Evolutionary conservation across 2,888 invertebrate species (phyloP).

Genomic region (Cerastoderma edule): DNA sequence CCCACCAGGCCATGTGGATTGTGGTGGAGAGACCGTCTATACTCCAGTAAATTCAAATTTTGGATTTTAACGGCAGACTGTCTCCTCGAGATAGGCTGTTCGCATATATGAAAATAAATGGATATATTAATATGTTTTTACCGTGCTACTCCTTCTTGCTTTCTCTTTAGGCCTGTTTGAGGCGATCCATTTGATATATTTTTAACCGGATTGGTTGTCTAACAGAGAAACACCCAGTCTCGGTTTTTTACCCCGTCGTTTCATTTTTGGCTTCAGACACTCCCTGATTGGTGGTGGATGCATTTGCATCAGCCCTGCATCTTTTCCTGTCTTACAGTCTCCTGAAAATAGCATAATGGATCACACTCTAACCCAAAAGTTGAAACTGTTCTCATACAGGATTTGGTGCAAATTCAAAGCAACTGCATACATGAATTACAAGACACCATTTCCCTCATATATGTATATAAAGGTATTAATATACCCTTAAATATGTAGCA

Average conservation of each 20-base stretch:
- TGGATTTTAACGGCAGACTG: conserved; percentile 34
- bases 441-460: no score
- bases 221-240: conserved; percentile 22
- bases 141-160: no score
- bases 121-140: conserved; percentile 49
- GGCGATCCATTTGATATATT: background rate
- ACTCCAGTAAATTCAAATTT: conserved; percentile 45
- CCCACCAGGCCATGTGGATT: conserved; percentile 49
- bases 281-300: conserved; percentile 7
- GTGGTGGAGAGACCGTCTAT: conserved; percentile 13
- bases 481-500: no score
- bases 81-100: conserved; percentile 23
- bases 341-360: no score
- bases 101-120: conserved; percentile 52
- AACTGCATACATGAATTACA: no score
- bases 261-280: conserved; percentile 3
- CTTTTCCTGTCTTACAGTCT: no score
- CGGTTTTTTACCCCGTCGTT: background rate
- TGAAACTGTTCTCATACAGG: no score
- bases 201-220: conserved; percentile 13
- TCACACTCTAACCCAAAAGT: no score
- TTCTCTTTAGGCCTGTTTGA: no score
- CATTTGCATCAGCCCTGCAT: conserved; percentile 13
- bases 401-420: no score
- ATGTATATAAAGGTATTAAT: no score